Conservation (phyloP, 2,888 invertebrate species). For the Nemurella pictetii region DNA sequence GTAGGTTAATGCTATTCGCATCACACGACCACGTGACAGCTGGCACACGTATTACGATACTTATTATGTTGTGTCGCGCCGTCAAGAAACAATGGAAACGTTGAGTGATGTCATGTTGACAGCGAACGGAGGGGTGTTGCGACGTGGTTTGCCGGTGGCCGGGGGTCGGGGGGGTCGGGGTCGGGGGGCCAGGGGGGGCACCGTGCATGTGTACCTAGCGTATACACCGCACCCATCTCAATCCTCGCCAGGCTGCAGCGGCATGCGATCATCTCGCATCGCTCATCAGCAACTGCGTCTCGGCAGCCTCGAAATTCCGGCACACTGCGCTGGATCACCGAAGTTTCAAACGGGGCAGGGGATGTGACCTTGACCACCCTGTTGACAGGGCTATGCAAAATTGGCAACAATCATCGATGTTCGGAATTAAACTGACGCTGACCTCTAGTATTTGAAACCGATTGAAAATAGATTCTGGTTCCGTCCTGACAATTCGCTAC, state of each 20-base stretch:
- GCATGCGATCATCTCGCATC: neutral
- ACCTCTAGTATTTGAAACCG: too few relatives aligned
- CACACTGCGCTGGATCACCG: too few relatives aligned
- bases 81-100: slow-evolving; percentile 12
- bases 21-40: slow-evolving; percentile 24
- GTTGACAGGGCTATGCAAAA: too few relatives aligned
- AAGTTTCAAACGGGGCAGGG: too few relatives aligned
- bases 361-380: too few relatives aligned
- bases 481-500: too few relatives aligned
- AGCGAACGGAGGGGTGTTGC: too few relatives aligned
- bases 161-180: neutral
- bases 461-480: too few relatives aligned
- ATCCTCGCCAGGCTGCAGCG: neutral
- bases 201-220: neutral
- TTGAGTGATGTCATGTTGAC: slow-evolving; percentile 26
- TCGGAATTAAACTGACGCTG: too few relatives aligned
- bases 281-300: neutral
- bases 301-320: too few relatives aligned
- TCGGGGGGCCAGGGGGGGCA: neutral
- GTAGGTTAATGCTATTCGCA: slow-evolving; percentile 1
- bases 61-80: slow-evolving; percentile 11
- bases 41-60: slow-evolving; percentile 29
- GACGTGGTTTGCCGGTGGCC: too few relatives aligned
- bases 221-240: slow-evolving; percentile 8
- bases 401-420: too few relatives aligned